Base-by-base conservation (phyloP, 2,888 invertebrate genomes). In the Axea sp. region DNA sequence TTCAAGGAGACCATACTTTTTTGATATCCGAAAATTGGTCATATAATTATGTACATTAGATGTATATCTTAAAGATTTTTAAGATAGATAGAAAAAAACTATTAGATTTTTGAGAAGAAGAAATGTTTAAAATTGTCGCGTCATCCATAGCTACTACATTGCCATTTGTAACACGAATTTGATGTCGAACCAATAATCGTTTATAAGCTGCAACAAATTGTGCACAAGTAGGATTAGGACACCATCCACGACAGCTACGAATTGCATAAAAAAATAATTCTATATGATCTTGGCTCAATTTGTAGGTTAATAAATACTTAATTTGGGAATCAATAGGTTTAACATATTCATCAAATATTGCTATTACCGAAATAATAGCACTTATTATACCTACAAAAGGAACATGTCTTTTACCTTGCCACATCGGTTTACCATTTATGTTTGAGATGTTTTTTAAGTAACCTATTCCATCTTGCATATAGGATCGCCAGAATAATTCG, bases 271-370 rank as follows among this genome's bases (percentile, higher is more conserved):
- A 69, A 15, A 64, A 64, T 5, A 57, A 7, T 65, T 72, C 59
- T 3, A 62, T 28, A 11, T 75, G 74, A 24, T 75, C 74, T 39
- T 75, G 74, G 11, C 71, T 71, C 0, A 69, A 28, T 26, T 75
- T 71, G 7, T 53, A 53, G 9, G 39, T 53, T 6, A 53, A 12
- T 0, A 53, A 8, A 14, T 53, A 51, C 7, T 35, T 24, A 2
- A 51, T 1, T 7, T 22, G 51, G 0, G 74, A 57, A 22, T 39
- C 15, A 1, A 6, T 7, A 3, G 51, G 51, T 51, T 69, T 69
- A 3, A 68, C 49, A n/a, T 41, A 57, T 3, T 5, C 11, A n/a
- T 68, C 67, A 24, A 26, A 57, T 9, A 67, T 67, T n/a, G 8
- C 0, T 6, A 64, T 11, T 0, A 55, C 43, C 5, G 72, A 65